Evolutionary conservation across 2,888 invertebrate genomes (phyloP).

Genomic region (Desoria tigrina): DNA sequence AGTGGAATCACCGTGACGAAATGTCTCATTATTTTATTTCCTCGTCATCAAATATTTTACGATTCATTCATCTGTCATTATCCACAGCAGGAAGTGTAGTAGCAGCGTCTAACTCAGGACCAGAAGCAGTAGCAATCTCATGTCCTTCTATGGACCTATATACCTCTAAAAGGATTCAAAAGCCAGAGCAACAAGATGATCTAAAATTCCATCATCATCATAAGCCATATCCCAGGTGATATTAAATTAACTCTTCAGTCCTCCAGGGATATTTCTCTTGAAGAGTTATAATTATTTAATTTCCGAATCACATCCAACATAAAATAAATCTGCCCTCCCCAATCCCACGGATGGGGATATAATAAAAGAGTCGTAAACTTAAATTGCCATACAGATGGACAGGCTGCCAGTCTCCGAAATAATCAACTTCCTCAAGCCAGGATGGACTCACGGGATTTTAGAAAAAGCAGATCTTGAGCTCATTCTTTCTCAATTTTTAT

Average conservation of each 20-base stretch:
- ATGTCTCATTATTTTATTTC: constrained; percentile 13
- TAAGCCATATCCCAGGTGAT: no score
- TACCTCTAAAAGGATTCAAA: no score
- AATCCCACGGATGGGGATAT: no score
- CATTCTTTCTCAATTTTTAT: no score
- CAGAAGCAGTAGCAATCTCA: neutral
- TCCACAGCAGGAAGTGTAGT: neutral
- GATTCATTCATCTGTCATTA: constrained; percentile 12
- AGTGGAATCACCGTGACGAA: constrained; percentile 9
- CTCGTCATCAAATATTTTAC: constrained; percentile 10
- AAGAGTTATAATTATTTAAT: constrained; percentile 11
- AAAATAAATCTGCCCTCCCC: neutral
- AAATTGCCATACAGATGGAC: constrained; percentile 3
- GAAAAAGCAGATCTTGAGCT: no score
- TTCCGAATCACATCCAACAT: constrained; percentile 1
- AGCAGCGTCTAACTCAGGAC: neutral
- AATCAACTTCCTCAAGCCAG: neutral
- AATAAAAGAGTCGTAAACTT: neutral
- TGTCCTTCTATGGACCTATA: neutral
- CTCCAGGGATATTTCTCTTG: no score
- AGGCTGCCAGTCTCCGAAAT: neutral
- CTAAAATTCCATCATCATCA: no score
- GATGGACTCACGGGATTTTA: no score
- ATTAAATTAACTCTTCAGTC: no score
- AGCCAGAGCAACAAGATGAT: no score